Evolutionary conservation across 2,113 vertebrate genomes (phyloP).

Genomic region (Heterotis niloticus): DNA sequence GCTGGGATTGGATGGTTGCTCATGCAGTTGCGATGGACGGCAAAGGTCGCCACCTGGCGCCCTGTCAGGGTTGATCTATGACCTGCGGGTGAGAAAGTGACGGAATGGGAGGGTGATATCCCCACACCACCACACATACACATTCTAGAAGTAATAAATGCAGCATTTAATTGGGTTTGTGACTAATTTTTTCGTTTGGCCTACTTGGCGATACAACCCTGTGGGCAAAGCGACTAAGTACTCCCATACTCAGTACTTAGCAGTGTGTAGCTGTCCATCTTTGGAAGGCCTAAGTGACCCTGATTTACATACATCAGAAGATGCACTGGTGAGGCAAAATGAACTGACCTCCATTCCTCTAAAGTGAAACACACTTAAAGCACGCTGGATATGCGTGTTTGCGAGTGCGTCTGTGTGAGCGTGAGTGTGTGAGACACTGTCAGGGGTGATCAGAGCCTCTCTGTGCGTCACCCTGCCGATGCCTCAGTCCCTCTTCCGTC

Average conservation of each 20-base stretch:
- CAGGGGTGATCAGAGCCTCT: not conserved
- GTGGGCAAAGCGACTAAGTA: not conserved
- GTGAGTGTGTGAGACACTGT: not conserved
- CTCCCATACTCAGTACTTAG: not conserved
- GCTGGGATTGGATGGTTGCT: conserved; percentile 1
- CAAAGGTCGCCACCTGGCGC: conserved; percentile 16
- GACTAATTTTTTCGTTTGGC: not conserved
- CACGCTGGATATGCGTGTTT: not conserved
- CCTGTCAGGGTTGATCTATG: conserved; percentile 9
- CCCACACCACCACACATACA: not conserved
- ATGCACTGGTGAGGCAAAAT: not conserved
- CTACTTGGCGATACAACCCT: not conserved
- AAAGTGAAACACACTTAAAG: no score
- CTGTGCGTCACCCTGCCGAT: not conserved
- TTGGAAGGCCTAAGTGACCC: not conserved
- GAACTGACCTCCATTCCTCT: not conserved
- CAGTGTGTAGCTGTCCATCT: not conserved
- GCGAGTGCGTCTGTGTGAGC: not conserved
- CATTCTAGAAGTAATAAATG: not conserved
- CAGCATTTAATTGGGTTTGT: not conserved
- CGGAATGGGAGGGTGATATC: not conserved
- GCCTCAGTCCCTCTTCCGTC: not conserved
- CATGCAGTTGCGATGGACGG: not conserved
- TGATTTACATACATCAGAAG: not conserved
- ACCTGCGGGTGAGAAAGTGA: not conserved